phyloP scores from a whole-genome alignment of 64 coral and sea anemone genomes.

The Actinia equina region DNA sequence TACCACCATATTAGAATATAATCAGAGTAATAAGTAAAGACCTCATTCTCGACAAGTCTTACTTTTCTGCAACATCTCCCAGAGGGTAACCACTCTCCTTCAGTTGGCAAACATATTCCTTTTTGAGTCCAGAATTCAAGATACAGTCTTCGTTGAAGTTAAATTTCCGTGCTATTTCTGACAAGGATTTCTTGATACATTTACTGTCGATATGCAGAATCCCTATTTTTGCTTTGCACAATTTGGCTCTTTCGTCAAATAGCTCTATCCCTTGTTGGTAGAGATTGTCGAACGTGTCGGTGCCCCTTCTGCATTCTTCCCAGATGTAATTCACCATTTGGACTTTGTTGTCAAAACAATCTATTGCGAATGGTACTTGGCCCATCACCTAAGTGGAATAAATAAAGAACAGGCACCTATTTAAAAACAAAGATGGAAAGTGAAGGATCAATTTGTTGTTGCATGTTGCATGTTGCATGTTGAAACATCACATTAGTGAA shows the following conservation, averaged over 20 bases:
- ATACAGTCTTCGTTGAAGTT: background rate
- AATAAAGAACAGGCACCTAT: too few species aligned
- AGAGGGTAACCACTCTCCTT: background rate
- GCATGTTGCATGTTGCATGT: too few species aligned
- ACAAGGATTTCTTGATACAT: background rate
- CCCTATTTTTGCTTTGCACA: background rate
- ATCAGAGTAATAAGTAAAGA: too few species aligned
- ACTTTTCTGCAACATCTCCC: background rate
- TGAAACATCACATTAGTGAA: too few species aligned
- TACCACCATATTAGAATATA: too few species aligned
- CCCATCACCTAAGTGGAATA: background rate
- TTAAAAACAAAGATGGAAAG: too few species aligned
- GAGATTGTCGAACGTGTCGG: background rate
- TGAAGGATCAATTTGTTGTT: too few species aligned
- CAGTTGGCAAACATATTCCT: background rate
- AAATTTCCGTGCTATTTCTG: background rate
- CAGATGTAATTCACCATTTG: conserved; percentile 3
- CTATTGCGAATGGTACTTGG: background rate
- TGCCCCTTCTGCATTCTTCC: background rate
- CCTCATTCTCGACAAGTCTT: too few species aligned
- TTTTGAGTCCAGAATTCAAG: background rate
- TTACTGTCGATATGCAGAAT: background rate
- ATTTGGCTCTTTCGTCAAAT: background rate
- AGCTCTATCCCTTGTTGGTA: background rate
- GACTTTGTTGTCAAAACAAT: background rate